Evolutionary conservation across 1,140 invertebrate genomes (phyloP), one percentile per base, ranked within the genome.

Genomic region (Steinernema khuongi): DNA sequence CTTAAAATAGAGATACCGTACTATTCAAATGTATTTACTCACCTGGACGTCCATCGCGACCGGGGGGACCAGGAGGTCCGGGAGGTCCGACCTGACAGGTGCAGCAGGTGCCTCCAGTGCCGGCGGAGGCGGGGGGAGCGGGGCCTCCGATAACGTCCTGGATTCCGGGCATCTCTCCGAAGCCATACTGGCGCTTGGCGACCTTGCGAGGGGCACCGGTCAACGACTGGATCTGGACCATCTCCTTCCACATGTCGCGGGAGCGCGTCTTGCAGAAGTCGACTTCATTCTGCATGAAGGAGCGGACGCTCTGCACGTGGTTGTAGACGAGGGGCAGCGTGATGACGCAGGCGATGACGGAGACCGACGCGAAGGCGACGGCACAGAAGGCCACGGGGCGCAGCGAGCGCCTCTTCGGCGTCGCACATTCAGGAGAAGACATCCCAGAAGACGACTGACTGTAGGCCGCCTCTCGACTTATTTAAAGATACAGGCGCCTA

Each of bases 231-330:
- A 85, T 76, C 66, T 84, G 79, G 17, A 85, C 77, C 82, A 84
- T 84, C 70, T 84, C 81, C 31, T 76, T 74, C 83, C 83, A 84
- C 82, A 84, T 85, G 36, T 84, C 82, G 14, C 82, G 78, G 29
- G 80, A 82, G 22, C 83, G 79, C 18, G 81, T 83, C 80, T 84
- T 84, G 70, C 83, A 84, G 70, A 84, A 84, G 29, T 85, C 83
- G 1, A 85, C 83, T 75, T 84, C 83, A 70, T 84, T 85, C 33
- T 84, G 82, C 83, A 84, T 84, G 66, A 78, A 85, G 14, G 83
- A 81, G 69, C 85, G 83, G 30, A 84, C 81, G 28, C 69, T 74
- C 41, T 84, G 83, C n/a, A 84, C 83, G 75, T 84, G 80, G 74
- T 84, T 81, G 74, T 84, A 84, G 11, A 84, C 82, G 41, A 84